These are phyloP conservation scores for Amblyopsis rosae DNA, from an alignment of 2,113 vertebrate species.

Conservation along the genomic window DNA sequence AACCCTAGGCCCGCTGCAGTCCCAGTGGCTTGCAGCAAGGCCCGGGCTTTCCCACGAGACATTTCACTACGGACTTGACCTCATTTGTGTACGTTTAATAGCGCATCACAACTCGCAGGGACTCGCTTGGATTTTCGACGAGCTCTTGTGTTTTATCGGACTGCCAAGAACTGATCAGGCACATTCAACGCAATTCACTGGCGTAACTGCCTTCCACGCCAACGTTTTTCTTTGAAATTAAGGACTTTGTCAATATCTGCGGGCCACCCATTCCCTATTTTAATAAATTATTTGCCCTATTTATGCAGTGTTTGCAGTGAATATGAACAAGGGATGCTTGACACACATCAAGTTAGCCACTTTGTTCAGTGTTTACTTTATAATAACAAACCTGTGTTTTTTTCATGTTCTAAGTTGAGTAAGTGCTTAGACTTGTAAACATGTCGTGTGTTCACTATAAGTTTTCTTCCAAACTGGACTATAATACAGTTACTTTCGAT, in stretches of 20 bases:
- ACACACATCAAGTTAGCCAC: conserved; percentile 53
- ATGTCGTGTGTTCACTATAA: conserved; percentile 99
- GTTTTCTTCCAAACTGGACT: conserved; percentile 97
- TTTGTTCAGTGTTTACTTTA: conserved; percentile 65
- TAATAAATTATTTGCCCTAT: conserved; percentile 41
- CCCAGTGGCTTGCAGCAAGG: conserved; percentile 25
- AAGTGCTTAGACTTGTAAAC: conserved; percentile 62
- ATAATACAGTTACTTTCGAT: conserved; percentile 97
- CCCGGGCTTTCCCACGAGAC: conserved; percentile 47
- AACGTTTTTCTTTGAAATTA: conserved; percentile 52
- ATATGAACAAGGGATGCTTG: conserved; percentile 38
- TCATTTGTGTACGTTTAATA: conserved; percentile 17
- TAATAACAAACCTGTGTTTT: conserved; percentile 60
- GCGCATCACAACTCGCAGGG: conserved; percentile 18
- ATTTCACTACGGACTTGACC: conserved; percentile 42
- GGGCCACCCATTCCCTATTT: conserved; percentile 36
- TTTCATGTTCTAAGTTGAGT: conserved; percentile 48
- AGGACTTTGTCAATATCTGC: conserved; percentile 50
- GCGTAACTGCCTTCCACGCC: conserved; percentile 42
- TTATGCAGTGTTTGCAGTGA: conserved; percentile 49
- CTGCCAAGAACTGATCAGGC: conserved; percentile 56
- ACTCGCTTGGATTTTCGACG: conserved; percentile 50
- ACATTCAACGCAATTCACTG: conserved; percentile 24
- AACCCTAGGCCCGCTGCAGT: conserved; percentile 43
- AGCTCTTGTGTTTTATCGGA: conserved; percentile 46